Evolutionary conservation across 2,888 invertebrate genomes (phyloP).

Genomic region (Coelogynopora nodosa): DNA sequence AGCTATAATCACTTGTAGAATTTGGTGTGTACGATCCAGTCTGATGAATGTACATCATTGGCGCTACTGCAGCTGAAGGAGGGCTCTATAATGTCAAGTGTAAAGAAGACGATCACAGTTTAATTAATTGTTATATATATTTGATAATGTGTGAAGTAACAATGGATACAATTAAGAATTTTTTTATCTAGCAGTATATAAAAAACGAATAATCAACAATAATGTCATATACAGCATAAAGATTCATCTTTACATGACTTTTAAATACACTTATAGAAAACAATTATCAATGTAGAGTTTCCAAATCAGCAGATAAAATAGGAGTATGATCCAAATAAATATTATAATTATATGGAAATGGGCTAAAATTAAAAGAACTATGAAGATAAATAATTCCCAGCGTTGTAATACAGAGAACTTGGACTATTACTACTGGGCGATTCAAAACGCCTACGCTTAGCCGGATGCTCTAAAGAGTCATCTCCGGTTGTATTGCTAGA

Average conservation of each 20-base stretch:
- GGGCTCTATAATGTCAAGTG: constrained; percentile 14
- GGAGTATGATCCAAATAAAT: not conserved
- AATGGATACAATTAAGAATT: not conserved
- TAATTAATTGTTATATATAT: not conserved
- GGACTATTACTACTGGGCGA: not conserved
- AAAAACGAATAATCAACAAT: not conserved
- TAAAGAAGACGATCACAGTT: not conserved
- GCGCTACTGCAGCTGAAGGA: constrained; percentile 13
- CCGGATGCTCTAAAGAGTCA: not conserved
- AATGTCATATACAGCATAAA: not conserved
- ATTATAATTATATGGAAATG: not conserved
- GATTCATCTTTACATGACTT: not conserved
- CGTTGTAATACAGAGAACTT: not conserved
- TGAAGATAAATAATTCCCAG: not conserved
- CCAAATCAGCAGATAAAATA: not conserved
- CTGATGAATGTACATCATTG: constrained; percentile 29
- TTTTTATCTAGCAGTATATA: not conserved
- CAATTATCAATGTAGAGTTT: not conserved
- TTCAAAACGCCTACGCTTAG: constrained; percentile 5
- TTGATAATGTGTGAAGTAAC: not conserved
- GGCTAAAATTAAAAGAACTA: not conserved
- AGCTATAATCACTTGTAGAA: constrained; percentile 36
- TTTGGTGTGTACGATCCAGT: not conserved
- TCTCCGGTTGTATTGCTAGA: not conserved
- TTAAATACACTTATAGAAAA: not conserved